Conservation (phyloP, 2,797 vertebrate species). For the Leptatherina wallacei region DNA sequence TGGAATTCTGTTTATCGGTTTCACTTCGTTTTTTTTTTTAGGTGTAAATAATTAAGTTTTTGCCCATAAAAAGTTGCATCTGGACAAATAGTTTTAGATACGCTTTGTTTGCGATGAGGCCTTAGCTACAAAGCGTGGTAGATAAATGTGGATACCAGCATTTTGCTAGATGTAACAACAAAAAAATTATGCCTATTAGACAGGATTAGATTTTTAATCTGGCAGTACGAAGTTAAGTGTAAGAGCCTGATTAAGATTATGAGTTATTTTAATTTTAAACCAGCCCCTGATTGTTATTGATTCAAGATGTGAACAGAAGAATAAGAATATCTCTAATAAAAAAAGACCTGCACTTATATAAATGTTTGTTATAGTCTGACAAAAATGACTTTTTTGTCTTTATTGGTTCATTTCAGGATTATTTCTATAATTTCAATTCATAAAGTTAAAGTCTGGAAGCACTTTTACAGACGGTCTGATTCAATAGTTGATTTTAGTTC, state of each 20-base stretch:
- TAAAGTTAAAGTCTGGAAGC: too few species aligned
- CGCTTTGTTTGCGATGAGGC: slow-evolving; percentile 8
- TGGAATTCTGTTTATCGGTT: slow-evolving; percentile 41
- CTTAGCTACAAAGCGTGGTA: neutral
- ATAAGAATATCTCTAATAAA: too few species aligned
- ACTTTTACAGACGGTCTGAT: too few species aligned
- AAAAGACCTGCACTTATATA: neutral
- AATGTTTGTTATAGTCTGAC: too few species aligned
- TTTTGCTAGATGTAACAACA: neutral
- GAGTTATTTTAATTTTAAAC: neutral
- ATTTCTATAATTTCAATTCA: too few species aligned
- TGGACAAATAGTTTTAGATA: neutral
- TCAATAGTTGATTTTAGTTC: too few species aligned
- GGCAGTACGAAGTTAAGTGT: neutral
- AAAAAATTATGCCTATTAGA: neutral
- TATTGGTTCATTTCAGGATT: too few species aligned
- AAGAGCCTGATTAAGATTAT: neutral
- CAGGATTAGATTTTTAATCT: too few species aligned
- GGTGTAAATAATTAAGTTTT: slow-evolving; percentile 46
- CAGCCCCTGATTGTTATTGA: too few species aligned
- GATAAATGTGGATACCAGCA: neutral
- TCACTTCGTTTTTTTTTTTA: slow-evolving; percentile 29
- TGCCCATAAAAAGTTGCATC: slow-evolving; percentile 14
- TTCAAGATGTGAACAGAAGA: too few species aligned
- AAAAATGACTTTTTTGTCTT: too few species aligned